Evolutionary conservation across 2,797 vertebrate species (phyloP), one percentile per base, ranked within the genome.

Genomic region (Sylvia borin): DNA sequence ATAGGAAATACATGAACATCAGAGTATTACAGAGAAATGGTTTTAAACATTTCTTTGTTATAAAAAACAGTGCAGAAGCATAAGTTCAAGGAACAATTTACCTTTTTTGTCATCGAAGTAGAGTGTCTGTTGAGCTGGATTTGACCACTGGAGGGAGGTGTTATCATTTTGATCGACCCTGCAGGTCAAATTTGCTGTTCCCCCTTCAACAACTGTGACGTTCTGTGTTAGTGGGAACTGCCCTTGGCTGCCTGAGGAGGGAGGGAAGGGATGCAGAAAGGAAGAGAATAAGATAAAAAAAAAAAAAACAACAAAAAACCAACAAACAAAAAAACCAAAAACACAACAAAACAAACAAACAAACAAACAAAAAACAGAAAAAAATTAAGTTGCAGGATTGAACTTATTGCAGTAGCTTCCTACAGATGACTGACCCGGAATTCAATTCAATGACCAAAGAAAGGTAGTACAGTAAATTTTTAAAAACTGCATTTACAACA

Each of bases 111-210:
- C 99, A 78, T 99, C 99, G 16, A 99, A 99, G 97, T 99, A 99
- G 50, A 99, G 98, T 5, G 99, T 99, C 98, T 99, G 99, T 98
- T 99, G 99, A 98, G 99, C 99, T 92, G 99, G 99, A 98, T 99
- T 99, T 97, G 99, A 99, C 99, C 99, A 99, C 99, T 99, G 99
- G 99, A 99, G 99, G 99, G 99, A 99, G 98, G 99, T 99, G 98
- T 99, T 99, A 99, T 99, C 99, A 98, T 99, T 99, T 98, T 99
- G 99, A 98, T 99, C 99, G 97, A 99, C 99, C 81, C 99, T 98
- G 98, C 99, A 99, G 98, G 99, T 99, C 98, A 99, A 97, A 98
- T 99, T 99, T 74, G 98, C 99, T 19, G 98, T 99, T 97, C 98
- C 98, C 25, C 99, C 99, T 98, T 99, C 99, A 77, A 99, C 98